Evolutionary conservation across 1,140 invertebrate species (phyloP), one percentile per base, ranked within the genome.

Genomic region (Hirudo medicinalis): DNA sequence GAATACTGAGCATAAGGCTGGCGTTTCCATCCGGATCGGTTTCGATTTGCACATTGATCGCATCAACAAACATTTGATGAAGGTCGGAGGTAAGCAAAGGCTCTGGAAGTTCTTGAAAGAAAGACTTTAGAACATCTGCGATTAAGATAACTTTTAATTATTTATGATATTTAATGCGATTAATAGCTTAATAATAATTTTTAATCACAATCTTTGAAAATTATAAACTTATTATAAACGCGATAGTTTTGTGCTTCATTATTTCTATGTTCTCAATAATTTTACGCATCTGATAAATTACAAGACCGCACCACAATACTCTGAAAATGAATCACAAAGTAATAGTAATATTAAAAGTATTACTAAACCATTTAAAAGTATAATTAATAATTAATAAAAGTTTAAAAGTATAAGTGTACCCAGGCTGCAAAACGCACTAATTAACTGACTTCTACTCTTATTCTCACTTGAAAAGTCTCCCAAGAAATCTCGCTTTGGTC

Each of bases 41-140:
- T 0, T 94, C 93, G 57, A 97, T 84, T 80, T 94, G 94, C 69
- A 98, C 94, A 69, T 88, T 89, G 67, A 97, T 84, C 71, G 94
- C 95, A 84, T 99, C 95, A 40, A 97, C 87, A 80, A 98, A 89
- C 95, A 99, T 99, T 83, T 97, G 92, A 83, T 97, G 98, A 78
- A 99, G 87, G 84, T 93, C 94, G 80, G 92, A 92, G 43, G 94
- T 97, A 82, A 99, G 94, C 74, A 99, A 84, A 40, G 96, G 95
- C 83, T 99, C 94, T 19, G 95, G 94, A 76, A 99, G 85, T 85
- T 99, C 96, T 76, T 95, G 86, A 57, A 99, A 83, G 82, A 97
- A 99, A 80, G 99, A 95, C 82, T 98, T 98, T 36, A 97, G 85
- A 70, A 97, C 89, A 71, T 89, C 89, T 89, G 75, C 19, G 81